phyloP scores from a whole-genome alignment of 37 sponge, comb jelly and placozoan genomes.

The Aplysina aerophoba region DNA sequence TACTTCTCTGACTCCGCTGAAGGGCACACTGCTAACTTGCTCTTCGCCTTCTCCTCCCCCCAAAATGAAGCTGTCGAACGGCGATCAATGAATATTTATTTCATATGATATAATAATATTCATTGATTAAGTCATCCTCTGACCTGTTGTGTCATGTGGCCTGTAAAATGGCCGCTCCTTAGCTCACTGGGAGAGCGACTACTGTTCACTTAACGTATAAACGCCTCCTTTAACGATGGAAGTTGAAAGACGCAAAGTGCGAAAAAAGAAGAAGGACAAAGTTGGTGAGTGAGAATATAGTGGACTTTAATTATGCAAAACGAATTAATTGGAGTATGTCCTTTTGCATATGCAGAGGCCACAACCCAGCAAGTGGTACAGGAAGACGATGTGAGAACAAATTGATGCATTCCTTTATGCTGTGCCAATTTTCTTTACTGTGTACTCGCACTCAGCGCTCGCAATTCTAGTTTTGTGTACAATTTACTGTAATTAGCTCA shows the following conservation, averaged over 20 bases:
- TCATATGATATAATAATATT: not conserved
- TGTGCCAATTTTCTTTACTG: not conserved
- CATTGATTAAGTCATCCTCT: not conserved
- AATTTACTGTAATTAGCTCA: too few relatives aligned
- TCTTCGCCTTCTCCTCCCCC: too few relatives aligned
- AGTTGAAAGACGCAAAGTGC: not conserved
- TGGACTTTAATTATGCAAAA: not conserved
- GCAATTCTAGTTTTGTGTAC: too few relatives aligned
- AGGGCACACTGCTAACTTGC: too few relatives aligned
- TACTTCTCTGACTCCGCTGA: too few relatives aligned
- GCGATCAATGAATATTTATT: too few relatives aligned
- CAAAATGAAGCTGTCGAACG: too few relatives aligned
- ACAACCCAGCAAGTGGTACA: not conserved
- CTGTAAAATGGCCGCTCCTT: not conserved
- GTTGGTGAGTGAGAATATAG: not conserved
- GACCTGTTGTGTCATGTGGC: not conserved
- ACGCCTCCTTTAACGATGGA: not conserved
- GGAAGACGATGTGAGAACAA: not conserved
- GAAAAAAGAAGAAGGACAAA: slow-evolving; percentile 14
- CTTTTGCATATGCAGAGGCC: not conserved
- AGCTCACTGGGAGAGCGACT: too few relatives aligned
- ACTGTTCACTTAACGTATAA: not conserved
- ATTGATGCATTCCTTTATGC: not conserved
- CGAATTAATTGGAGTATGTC: not conserved
- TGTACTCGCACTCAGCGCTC: too few relatives aligned